Base-by-base conservation (phyloP, 2,113 vertebrate species). In the Sterrhoptilus dennistouni region DNA sequence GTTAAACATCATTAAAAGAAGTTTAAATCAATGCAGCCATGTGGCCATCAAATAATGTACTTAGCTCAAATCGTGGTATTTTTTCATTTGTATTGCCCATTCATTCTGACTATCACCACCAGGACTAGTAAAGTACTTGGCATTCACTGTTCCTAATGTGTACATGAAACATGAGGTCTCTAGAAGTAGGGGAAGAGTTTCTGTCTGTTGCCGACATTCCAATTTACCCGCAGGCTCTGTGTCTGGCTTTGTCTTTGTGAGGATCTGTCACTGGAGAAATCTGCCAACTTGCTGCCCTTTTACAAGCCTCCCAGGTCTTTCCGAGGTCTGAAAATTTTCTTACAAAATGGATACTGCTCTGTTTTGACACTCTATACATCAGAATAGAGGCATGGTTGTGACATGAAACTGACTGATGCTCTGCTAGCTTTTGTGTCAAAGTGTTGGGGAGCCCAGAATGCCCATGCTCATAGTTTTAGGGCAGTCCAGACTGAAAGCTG, bases 391-490 rank as follows among this genome's bases (percentile, higher is more conserved):
- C 28, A 72, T 68, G 8, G 5, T 13, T 57, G 12, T 53, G 49
- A 53, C 45, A 23, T 45, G 40, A 68, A 83, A 49, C 14, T 56
- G 45, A 36, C 18, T 70, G 47, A 70, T 76, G 6, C 3, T 87
- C 53, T 64, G 11, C 12, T 69, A 54, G 6, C 11, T 87, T 94
- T 88, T 57, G 14, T 53, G 57, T 68, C 63, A 23, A 61, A 81
- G 18, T 10, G 4, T 3, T 69, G 31, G 5, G 27, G 9, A 56
- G 5, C 22, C 28, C 36, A 47, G 22, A 11, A 77, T 52, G 33
- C 19, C 27, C 29, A 54, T 0, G 0, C 31, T 24, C 16, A 16
- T 21, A n/a, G 40, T 19, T 59, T 25, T 54, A 38, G 74, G 38
- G 9, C 15, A 79, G 40, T 22, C 28, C 28, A 76, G 24, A 29